A percentile compares a stretch with the other conserved stretches of the same genome.
Evolutionary conservation across 1,140 invertebrate species (phyloP).

Genomic region (Drosophila bocqueti): DNA sequence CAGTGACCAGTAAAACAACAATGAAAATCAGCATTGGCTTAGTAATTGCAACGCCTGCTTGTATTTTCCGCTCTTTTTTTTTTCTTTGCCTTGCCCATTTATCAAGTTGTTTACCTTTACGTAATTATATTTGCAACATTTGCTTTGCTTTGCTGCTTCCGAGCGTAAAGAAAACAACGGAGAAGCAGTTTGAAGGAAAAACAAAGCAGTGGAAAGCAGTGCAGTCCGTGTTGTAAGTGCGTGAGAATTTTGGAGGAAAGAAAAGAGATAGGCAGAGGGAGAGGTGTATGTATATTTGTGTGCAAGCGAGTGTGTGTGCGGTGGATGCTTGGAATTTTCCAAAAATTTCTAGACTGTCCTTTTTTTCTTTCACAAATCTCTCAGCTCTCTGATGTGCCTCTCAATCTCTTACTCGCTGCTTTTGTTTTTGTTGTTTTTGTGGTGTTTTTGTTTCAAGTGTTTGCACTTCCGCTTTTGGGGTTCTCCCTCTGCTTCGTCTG

Average conservation of each 20-base stretch:
- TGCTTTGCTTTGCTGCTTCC: constrained; percentile 3
- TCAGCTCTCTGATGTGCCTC: background rate
- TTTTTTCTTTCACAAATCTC: constrained; percentile 24
- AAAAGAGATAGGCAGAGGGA: background rate
- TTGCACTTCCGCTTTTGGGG: constrained; percentile 71
- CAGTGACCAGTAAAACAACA: constrained; percentile 49
- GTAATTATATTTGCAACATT: constrained; percentile 80
- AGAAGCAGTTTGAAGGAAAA: constrained; percentile 12
- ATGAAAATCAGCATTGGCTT: background rate
- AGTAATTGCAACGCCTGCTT: constrained; percentile 14
- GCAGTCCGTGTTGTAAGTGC: constrained; percentile 25
- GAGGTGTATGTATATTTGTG: constrained; percentile 1
- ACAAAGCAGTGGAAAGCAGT: constrained; percentile 25
- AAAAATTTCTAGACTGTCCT: constrained; percentile 60
- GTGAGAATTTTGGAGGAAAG: constrained; percentile 19
- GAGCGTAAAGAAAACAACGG: constrained; percentile 2
- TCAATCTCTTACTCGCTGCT: constrained; percentile 21
- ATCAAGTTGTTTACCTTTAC: constrained; percentile 80
- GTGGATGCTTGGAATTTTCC: constrained; percentile 80
- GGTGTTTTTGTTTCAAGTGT: constrained; percentile 59
- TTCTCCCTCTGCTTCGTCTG: background rate
- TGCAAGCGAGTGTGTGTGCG: constrained; percentile 17
- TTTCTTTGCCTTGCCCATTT: constrained; percentile 50
- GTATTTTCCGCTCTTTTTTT: constrained; percentile 26
- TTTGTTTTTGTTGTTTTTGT: constrained; percentile 40